Evolutionary conservation across 30 jellyfish, hydroid and myxozoan species (phyloP), one percentile per base, ranked within the genome.

Genomic region (Hydractinia echinata): DNA sequence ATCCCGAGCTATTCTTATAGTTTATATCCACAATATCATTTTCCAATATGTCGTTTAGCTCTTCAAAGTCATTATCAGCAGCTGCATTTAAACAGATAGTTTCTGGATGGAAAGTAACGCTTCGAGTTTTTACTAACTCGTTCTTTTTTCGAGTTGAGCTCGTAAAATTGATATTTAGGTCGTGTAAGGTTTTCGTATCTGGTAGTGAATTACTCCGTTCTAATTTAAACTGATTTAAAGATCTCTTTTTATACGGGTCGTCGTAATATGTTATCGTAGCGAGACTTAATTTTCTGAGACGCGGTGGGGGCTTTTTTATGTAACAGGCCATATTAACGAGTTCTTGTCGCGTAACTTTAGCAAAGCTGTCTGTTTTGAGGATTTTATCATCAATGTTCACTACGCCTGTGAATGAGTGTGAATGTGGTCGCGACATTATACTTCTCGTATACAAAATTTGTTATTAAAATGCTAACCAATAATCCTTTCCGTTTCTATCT

Each of bases 11-110:
- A 13, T 64, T 64, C 6, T 64, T 64, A 51, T 64, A 64, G 4
- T 64, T 64, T 44, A 64, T 64, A 64, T 64, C 74, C 19, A 64
- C 74, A 7, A 64, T 51, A 13, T 64, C 74, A 64, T 64, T 64
- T 13, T 44, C 7, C 74, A 64, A 64, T 3, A 64, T 64, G 9
- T 64, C 74, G 19, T 64, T 51, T 9, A 64, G 16, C 18, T 64
- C 74, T 6, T 64, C 74, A 44, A 64, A 44, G 74, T 64, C 74
- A 13, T 64, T 64, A 64, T 64, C 74, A 6, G 74, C 74, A n/a
- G 74, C 74, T 6, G 74, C 74, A 64, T 64, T 64, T 64, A 64
- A 64, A 51, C 74, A 64, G 16, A 64, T 64, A 8, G 74, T 64
- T 64, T 64, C 74, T 6, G 74, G 19, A 64, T 64, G 74, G 16